A percentile compares a stretch with the other conserved stretches of the same genome.
phyloP scores from a whole-genome alignment of 2,113 vertebrate species.

The Brachypodius melanocephalos region DNA sequence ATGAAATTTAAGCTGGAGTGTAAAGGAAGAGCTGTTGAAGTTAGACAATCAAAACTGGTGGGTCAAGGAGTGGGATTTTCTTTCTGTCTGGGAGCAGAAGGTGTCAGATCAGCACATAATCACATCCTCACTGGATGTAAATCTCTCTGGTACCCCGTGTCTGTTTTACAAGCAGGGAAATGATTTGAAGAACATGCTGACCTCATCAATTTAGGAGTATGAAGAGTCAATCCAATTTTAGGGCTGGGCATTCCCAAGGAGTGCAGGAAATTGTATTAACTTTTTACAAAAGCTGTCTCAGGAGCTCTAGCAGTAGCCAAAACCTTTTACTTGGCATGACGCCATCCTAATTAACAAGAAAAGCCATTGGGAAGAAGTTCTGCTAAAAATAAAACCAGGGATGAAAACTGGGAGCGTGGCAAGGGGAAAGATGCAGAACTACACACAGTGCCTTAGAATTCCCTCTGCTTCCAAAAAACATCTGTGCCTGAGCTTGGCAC shows the following conservation, averaged over 20 bases:
- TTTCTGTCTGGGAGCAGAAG: not conserved
- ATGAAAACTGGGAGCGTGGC: not conserved
- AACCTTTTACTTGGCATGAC: not conserved
- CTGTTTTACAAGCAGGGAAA: conserved; percentile 6
- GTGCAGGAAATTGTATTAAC: not conserved
- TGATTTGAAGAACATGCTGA: not conserved
- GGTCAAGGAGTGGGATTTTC: not conserved
- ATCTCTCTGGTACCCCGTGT: not conserved
- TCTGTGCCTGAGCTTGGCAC: not conserved
- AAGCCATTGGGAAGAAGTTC: not conserved
- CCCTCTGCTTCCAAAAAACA: not conserved
- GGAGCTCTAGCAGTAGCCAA: not conserved
- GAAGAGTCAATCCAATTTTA: conserved; percentile 30
- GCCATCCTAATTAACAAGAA: conserved; percentile 10
- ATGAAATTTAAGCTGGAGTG: not conserved
- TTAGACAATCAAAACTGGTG: not conserved
- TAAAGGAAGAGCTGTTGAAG: not conserved
- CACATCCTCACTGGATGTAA: not conserved
- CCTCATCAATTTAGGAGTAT: not conserved
- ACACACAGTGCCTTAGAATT: not conserved
- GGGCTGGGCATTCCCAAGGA: not conserved
- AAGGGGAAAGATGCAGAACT: not conserved
- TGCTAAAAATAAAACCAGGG: not conserved
- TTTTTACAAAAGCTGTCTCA: conserved; percentile 21
- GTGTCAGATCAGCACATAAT: not conserved